Percentiles rank a stretch among this genome's conserved stretches.
Conservation (phyloP, 2,113 vertebrate genomes). For the Prochilodus magdalenae region DNA sequence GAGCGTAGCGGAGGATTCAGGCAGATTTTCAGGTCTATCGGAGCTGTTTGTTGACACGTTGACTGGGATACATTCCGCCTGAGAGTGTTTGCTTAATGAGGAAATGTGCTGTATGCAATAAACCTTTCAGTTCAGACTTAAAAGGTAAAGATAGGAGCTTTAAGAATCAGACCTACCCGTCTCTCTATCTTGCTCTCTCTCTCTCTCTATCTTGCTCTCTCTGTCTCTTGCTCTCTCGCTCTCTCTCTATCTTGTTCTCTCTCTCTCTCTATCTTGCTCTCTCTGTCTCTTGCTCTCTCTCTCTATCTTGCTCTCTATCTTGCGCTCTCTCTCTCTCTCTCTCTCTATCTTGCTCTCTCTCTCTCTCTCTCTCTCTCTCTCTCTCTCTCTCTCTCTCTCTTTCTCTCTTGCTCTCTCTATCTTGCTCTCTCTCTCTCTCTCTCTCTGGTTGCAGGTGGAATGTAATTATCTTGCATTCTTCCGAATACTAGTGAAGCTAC, state of each 20-base stretch:
- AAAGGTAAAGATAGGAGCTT: slow-evolving; percentile 4
- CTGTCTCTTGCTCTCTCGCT: background rate
- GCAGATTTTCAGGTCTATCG: slow-evolving; percentile 23
- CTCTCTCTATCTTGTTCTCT: background rate
- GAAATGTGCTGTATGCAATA: slow-evolving; percentile 2
- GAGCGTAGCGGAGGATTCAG: background rate
- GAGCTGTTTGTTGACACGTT: background rate
- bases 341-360: background rate
- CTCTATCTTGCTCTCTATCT: background rate
- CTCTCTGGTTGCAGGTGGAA: background rate
- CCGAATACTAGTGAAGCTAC: background rate
- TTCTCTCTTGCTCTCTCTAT: no score
- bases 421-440: background rate
- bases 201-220: background rate
- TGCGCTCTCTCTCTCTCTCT: background rate
- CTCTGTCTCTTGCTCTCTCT: background rate
- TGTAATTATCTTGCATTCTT: background rate
- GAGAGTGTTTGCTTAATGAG: slow-evolving; percentile 19
- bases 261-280: background rate
- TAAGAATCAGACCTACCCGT: background rate
- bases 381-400: background rate
- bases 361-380: background rate
- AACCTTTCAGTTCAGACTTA: background rate
- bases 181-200: background rate
- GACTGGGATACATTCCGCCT: slow-evolving; percentile 2